Evolutionary conservation across 2,888 invertebrate genomes (phyloP).

Genomic region (Sthenelais limicola): DNA sequence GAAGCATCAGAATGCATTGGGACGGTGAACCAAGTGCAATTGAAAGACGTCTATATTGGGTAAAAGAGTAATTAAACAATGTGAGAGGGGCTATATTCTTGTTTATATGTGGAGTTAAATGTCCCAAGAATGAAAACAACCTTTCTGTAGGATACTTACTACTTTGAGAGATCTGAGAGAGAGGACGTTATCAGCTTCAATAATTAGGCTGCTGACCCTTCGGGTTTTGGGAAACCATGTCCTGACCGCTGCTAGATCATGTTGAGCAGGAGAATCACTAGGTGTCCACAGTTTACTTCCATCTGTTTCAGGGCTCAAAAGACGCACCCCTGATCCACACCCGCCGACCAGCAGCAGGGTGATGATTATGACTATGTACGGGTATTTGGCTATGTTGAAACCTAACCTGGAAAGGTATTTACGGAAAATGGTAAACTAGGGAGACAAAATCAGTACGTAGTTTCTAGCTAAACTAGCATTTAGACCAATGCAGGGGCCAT

Average conservation of each 20-base stretch:
- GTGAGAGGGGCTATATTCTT: too few relatives aligned
- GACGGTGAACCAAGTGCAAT: too few relatives aligned
- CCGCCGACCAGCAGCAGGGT: not conserved
- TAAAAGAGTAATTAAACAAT: too few relatives aligned
- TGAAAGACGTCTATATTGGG: too few relatives aligned
- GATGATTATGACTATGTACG: not conserved
- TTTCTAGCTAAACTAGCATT: too few relatives aligned
- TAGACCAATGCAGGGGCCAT: too few relatives aligned
- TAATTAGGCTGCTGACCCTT: not conserved
- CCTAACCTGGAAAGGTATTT: conserved; percentile 25
- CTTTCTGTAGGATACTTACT: conserved; percentile 14
- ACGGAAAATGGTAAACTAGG: too few relatives aligned
- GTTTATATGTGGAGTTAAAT: too few relatives aligned
- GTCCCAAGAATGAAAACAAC: too few relatives aligned
- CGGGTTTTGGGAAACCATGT: not conserved
- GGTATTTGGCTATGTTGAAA: not conserved
- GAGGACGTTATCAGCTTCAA: conserved; percentile 19
- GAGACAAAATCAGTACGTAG: too few relatives aligned
- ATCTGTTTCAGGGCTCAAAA: not conserved
- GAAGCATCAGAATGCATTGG: too few relatives aligned
- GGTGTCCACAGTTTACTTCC: conserved; percentile 18
- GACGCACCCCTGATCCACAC: not conserved
- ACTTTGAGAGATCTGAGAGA: not conserved
- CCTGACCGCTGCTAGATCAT: not conserved
- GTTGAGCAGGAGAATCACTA: not conserved